Conservation (phyloP, 37 sponge, comb jelly and placozoan species). For the Oopsacas minuta region DNA sequence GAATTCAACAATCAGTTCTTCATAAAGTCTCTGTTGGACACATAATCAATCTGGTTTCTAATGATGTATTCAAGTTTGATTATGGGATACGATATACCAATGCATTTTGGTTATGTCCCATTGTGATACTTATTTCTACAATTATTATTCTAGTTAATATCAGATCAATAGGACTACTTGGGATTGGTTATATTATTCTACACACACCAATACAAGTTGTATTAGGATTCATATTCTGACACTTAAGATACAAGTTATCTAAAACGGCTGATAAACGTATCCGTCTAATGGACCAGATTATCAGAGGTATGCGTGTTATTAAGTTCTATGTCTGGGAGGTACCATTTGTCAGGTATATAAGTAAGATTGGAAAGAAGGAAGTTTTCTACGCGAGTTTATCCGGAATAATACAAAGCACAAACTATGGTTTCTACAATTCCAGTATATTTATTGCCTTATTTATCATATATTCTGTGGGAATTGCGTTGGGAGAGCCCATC, state of each 20-base stretch:
- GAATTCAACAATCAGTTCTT: neutral
- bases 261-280: neutral
- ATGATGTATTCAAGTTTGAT: neutral
- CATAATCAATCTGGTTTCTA: neutral
- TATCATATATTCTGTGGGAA: neutral
- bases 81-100: neutral
- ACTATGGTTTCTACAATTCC: neutral
- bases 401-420: neutral
- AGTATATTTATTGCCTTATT: neutral
- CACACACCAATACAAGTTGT: neutral
- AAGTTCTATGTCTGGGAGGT: neutral
- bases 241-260: neutral
- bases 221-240: slow-evolving; percentile 5
- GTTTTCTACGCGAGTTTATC: neutral
- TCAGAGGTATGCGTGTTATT: neutral
- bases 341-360: neutral
- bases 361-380: neutral
- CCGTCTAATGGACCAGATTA: neutral
- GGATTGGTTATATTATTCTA: neutral
- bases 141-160: neutral
- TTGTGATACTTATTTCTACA: neutral
- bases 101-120: neutral
- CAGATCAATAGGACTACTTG: neutral
- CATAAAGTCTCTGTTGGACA: neutral
- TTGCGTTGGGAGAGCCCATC: neutral